phyloP scores from a whole-genome alignment of 2,113 vertebrate species.

The Macrotus californicus region DNA sequence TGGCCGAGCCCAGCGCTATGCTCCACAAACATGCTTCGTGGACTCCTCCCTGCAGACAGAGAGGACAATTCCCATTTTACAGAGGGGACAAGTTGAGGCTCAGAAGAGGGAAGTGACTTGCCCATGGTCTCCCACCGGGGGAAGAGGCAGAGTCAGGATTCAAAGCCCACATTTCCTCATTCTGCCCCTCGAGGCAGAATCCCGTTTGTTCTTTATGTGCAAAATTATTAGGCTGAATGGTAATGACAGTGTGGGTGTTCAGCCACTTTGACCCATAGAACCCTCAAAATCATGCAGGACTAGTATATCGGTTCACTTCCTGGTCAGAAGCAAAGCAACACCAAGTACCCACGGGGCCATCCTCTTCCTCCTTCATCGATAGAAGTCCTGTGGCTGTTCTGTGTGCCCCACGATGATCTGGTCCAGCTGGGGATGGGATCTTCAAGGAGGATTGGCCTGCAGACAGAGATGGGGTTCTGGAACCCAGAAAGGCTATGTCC shows the following conservation, averaged over 20 bases:
- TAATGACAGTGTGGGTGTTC: not conserved
- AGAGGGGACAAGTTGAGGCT: not conserved
- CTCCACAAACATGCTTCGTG: rapidly evolving
- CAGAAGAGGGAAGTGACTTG: not conserved
- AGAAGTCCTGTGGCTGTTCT: not conserved
- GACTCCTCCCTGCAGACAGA: not conserved
- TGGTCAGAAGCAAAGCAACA: not conserved
- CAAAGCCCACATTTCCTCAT: not conserved
- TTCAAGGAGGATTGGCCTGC: not conserved
- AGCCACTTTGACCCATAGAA: not conserved
- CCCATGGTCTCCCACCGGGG: not conserved
- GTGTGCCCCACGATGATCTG: not conserved
- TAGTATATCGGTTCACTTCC: rapidly evolving
- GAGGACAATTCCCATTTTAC: not conserved
- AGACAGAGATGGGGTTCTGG: not conserved
- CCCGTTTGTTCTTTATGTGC: not conserved
- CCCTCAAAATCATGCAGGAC: rapidly evolving
- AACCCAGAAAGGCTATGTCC: not conserved
- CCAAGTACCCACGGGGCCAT: rapidly evolving
- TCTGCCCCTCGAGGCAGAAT: not conserved
- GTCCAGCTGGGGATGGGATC: not conserved
- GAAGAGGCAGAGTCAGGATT: not conserved
- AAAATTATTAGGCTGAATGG: not conserved
- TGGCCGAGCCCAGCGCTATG: rapidly evolving
- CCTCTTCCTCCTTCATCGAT: not conserved